Base-by-base conservation (phyloP, 2,797 vertebrate genomes). In the Ctenopoma kingsleyae region DNA sequence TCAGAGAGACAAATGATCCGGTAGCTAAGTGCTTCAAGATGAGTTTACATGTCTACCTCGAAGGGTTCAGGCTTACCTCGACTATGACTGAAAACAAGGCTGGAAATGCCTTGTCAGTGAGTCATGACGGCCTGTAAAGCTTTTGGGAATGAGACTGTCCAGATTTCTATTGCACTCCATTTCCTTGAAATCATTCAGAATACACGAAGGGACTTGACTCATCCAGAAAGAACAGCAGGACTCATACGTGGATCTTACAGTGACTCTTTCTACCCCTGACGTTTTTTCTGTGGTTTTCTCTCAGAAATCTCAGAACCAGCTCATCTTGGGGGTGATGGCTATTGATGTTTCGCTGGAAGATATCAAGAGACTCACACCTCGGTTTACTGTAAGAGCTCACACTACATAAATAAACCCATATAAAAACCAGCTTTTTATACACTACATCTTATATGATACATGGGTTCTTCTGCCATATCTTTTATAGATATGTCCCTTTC, bases 271-370 rank as follows among this genome's bases (percentile, higher is more conserved):
- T 64, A 43, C 47, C 22, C n/a, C 40, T 76, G 46, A 67, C 30
- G 12, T 16, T 60, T 63, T 46, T 48, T 11, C 8, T 25, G 0
- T 51, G 65, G 22, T 68, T 73, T 72, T 69, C 40, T 75, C 35
- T 47, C 69, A 89, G 83, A 91, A 90, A 51, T 55, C 80, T 44
- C 87, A 97, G 92, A 99, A 96, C 86, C 98, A 97, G 86, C 91
- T 98, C 80, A 99, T 99, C 88, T 92, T 99, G 89, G 98, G 98
- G 59, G 98, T 99, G 38, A 98, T 99, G 98, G 97, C 97, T 1
- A 93, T 99, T 3, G 98, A 99, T 81, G 98, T 99, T 27, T 98
- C 98, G 69, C 91, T 99, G 80, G 97, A 97, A 52, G 98, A 99
- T 70, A 98, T 99, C 86, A 98, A 99, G 91, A 97, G 95, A 59